Conservation (phyloP, 1,140 invertebrate genomes). For the Drosophila subpulchrella region DNA sequence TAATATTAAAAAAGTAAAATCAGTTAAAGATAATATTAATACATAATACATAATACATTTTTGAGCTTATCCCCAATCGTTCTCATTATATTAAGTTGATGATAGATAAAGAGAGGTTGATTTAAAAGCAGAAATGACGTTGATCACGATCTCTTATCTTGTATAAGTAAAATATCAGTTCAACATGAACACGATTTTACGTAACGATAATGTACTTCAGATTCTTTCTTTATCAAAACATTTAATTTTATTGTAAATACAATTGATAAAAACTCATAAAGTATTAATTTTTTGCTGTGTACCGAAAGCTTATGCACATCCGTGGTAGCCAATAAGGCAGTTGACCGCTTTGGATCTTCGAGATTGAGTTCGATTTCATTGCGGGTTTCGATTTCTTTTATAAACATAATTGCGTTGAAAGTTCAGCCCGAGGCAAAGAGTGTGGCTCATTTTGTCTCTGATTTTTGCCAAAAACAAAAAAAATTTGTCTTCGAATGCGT, state of each 20-base stretch:
- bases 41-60: too few species aligned
- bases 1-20: not conserved
- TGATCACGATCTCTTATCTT: constrained; percentile 2
- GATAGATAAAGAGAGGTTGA: not conserved
- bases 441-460: constrained; percentile 11
- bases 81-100: too few species aligned
- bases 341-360: constrained; percentile 22
- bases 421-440: constrained; percentile 36
- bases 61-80: too few species aligned
- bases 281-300: constrained; percentile 7
- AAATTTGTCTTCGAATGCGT: constrained; percentile 22
- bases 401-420: constrained; percentile 60
- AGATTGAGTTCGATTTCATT: constrained; percentile 26
- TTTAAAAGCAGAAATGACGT: not conserved
- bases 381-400: constrained; percentile 59
- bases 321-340: constrained; percentile 21
- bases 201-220: not conserved
- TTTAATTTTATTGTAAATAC: too few species aligned
- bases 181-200: constrained; percentile 2
- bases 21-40: not conserved
- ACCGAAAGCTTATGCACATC: not conserved
- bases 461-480: constrained; percentile 28
- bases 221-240: too few species aligned
- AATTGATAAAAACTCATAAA: too few species aligned
- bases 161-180: not conserved